These are phyloP conservation scores for Silurus lanzhouensis DNA, from an alignment of 2,797 vertebrate genomes.

Conservation along the genomic window DNA sequence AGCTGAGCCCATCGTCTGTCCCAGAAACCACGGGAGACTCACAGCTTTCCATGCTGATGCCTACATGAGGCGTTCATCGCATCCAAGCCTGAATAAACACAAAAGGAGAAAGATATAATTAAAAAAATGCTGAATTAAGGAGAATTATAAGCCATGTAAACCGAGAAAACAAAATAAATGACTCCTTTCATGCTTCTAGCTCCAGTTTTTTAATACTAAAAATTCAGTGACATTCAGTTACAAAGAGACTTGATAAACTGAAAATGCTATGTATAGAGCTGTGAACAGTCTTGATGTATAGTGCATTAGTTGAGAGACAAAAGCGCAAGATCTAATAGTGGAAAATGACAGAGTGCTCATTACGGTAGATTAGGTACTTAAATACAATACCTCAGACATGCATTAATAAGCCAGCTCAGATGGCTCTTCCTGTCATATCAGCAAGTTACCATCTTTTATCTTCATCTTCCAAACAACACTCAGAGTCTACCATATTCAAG, in stretches of 20 bases:
- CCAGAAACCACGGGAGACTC: constrained; percentile 98
- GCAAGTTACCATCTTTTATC: constrained; percentile 80
- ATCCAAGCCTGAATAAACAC: constrained; percentile 87
- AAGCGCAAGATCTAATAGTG: constrained; percentile 74
- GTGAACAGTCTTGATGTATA: constrained; percentile 67
- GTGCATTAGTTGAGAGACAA: constrained; percentile 66
- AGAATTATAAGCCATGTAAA: constrained; percentile 26
- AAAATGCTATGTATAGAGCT: constrained; percentile 53
- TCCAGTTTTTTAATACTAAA: constrained; percentile 42
- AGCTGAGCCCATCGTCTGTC: constrained; percentile 98
- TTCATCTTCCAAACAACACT: constrained; percentile 82
- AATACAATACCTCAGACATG: constrained; percentile 80
- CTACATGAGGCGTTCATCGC: constrained; percentile 98
- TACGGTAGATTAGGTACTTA: constrained; percentile 81
- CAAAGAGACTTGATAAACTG: constrained; percentile 55
- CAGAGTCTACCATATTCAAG: constrained; percentile 75
- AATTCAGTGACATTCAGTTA: constrained; percentile 46
- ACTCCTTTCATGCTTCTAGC: constrained; percentile 33
- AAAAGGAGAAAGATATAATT: constrained; percentile 54
- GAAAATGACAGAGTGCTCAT: constrained; percentile 79
- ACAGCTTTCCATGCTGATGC: constrained; percentile 99
- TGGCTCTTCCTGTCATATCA: constrained; percentile 81
- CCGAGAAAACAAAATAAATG: constrained; percentile 28
- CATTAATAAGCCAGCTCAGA: constrained; percentile 78
- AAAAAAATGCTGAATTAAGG: constrained; percentile 56